A percentile compares a stretch with the other conserved stretches of the same genome.
Evolutionary conservation across 2,797 vertebrate species (phyloP).

Genomic region (Pseudomugil gertrudae): DNA sequence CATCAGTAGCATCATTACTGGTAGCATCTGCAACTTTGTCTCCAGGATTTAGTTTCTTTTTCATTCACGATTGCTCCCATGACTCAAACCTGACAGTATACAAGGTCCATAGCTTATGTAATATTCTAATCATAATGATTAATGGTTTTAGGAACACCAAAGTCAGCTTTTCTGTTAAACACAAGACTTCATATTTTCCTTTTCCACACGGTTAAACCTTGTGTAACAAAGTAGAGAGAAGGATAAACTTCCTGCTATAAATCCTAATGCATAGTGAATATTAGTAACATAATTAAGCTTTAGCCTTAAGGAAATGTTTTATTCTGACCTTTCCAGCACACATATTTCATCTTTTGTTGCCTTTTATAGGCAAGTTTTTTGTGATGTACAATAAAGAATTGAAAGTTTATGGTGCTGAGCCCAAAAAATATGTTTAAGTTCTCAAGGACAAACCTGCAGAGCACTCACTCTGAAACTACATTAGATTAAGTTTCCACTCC

Average conservation of each 20-base stretch:
- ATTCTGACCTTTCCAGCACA: slow-evolving; percentile 5
- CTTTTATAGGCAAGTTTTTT: neutral
- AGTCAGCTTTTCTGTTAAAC: neutral
- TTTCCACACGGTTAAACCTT: neutral
- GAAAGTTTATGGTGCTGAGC: neutral
- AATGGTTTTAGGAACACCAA: neutral
- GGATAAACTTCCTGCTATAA: neutral
- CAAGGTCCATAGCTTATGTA: neutral
- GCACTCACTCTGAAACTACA: neutral
- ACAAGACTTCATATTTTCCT: neutral
- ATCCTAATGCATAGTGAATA: neutral
- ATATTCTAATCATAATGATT: neutral
- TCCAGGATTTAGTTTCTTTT: neutral
- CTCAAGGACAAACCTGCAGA: neutral
- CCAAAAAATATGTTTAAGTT: neutral
- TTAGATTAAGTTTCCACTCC: neutral
- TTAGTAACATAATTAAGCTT: neutral
- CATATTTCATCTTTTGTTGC: slow-evolving; percentile 2
- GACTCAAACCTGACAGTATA: too few relatives aligned
- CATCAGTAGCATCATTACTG: slow-evolving; percentile 13
- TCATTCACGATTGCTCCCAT: too few relatives aligned
- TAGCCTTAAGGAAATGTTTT: slow-evolving; percentile 5
- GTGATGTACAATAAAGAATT: neutral
- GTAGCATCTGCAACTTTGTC: neutral
- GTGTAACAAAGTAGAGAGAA: neutral